phyloP scores from a whole-genome alignment of 2,797 vertebrate species.

The Melanotaenia maccullochi region DNA sequence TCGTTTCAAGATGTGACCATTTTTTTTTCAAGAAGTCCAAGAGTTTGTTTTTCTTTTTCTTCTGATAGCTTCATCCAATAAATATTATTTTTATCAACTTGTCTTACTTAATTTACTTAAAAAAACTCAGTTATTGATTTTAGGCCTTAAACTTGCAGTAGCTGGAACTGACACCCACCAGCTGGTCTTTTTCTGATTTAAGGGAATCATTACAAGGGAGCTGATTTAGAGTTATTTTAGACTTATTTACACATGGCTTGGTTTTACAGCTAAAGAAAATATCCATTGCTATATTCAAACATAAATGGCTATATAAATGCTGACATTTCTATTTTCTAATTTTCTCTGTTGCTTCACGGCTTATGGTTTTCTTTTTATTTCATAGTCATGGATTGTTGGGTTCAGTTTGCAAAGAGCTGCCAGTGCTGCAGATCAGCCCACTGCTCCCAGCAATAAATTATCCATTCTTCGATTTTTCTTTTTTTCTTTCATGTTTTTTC shows the following conservation, averaged over 20 bases:
- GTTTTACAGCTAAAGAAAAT: conserved; percentile 33
- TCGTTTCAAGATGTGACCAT: too few species aligned
- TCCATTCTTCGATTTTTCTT: neutral
- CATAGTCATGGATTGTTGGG: conserved; percentile 59
- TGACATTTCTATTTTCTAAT: conserved; percentile 49
- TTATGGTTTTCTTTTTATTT: conserved; percentile 60
- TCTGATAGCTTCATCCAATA: too few species aligned
- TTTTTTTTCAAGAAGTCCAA: too few species aligned
- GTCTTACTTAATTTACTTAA: neutral
- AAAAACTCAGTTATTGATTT: conserved; percentile 2
- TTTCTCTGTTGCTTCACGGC: conserved; percentile 29
- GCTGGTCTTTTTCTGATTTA: conserved; percentile 7
- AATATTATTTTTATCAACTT: neutral
- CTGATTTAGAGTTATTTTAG: neutral
- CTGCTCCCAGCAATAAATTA: conserved; percentile 37
- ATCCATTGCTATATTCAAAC: neutral
- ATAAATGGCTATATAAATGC: conserved; percentile 32
- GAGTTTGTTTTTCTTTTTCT: neutral
- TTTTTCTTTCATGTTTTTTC: too few species aligned
- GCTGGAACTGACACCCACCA: neutral
- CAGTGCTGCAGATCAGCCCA: conserved; percentile 36
- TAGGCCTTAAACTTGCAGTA: neutral
- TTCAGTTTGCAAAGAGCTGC: conserved; percentile 35
- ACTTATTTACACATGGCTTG: too few species aligned
- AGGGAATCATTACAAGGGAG: neutral